These are phyloP conservation scores for Todiramphus chloris DNA, from an alignment of 2,113 vertebrate genomes.

Conservation along the genomic window DNA sequence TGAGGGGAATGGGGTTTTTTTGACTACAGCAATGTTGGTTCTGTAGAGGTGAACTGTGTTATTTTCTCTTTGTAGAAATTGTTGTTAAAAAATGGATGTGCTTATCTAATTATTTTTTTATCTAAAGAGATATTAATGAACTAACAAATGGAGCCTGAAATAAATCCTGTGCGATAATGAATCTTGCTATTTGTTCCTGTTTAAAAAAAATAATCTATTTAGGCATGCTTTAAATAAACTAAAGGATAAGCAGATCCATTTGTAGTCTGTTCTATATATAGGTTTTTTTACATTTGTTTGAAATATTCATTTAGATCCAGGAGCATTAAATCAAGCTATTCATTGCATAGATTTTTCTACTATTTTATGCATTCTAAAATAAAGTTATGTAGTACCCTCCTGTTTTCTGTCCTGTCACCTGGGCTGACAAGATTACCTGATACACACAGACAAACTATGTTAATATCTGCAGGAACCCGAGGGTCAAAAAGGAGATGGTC, in stretches of 20 bases:
- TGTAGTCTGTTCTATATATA: neutral
- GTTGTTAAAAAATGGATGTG: fast-evolving
- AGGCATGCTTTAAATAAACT: neutral
- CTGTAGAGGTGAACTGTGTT: neutral
- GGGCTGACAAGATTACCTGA: neutral
- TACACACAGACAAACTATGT: neutral
- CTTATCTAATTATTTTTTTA: neutral
- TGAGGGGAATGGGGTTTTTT: neutral
- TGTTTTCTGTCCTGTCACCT: neutral
- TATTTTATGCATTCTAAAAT: neutral
- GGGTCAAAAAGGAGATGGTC: neutral
- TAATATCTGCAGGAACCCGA: neutral
- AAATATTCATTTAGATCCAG: neutral
- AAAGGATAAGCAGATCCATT: neutral
- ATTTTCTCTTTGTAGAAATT: neutral
- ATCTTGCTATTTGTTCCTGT: neutral
- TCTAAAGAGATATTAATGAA: neutral
- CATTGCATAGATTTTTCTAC: neutral
- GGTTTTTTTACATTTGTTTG: neutral
- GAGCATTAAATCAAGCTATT: neutral
- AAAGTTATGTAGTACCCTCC: neutral
- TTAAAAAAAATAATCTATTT: neutral
- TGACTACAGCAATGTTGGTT: neutral
- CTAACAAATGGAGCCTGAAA: neutral
- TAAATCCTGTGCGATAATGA: neutral